phyloP scores from a whole-genome alignment of 2,113 vertebrate species.

The Neotragus pygmaeus region DNA sequence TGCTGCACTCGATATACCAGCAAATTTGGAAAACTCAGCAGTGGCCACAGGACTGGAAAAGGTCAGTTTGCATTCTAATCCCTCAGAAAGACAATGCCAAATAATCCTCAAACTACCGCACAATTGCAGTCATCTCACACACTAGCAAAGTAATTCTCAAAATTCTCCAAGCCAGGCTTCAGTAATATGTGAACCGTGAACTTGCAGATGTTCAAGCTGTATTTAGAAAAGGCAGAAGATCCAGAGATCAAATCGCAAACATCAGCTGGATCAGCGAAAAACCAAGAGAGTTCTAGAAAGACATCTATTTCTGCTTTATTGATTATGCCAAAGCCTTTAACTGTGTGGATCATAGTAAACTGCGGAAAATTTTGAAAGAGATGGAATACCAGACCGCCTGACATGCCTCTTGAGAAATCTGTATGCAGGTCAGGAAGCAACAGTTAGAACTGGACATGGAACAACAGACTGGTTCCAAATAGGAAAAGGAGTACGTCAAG shows the following conservation, averaged over 20 bases:
- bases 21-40: not conserved
- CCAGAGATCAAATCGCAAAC: not conserved
- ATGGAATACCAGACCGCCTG: not conserved
- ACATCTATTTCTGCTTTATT: not conserved
- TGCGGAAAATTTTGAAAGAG: not conserved
- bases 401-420: not conserved
- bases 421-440: not conserved
- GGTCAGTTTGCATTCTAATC: not conserved
- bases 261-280: accelerated
- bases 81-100: not conserved
- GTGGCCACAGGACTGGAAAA: not conserved
- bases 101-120: accelerated
- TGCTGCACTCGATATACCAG: not conserved
- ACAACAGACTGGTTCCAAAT: not conserved
- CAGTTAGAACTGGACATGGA: not conserved
- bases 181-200: accelerated
- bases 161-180: not conserved
- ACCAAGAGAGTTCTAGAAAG: not conserved
- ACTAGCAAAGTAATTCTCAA: not conserved
- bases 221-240: not conserved
- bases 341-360: not conserved
- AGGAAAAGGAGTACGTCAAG: not conserved
- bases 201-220: not conserved
- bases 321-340: not conserved
- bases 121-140: not conserved